These are phyloP conservation scores for Cavia aperea DNA, from an alignment of 2,113 vertebrate species.

Conservation along the genomic window DNA sequence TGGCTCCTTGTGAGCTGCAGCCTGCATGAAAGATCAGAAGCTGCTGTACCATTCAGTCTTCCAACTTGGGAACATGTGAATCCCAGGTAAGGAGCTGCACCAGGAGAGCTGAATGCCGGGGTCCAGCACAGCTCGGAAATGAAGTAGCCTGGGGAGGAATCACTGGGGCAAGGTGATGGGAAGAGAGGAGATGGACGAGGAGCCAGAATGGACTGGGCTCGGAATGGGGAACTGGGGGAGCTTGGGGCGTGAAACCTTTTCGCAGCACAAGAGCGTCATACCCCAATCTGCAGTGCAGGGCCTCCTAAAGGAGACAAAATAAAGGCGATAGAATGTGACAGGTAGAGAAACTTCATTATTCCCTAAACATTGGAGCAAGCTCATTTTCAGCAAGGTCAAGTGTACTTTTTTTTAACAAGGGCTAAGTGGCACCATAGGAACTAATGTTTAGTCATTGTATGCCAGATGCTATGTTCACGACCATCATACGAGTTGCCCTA, in stretches of 20 bases:
- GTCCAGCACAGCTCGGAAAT: not conserved
- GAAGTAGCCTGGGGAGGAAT: not conserved
- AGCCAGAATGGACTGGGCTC: not conserved
- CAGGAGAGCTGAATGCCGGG: rapidly evolving
- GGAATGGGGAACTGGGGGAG: not conserved
- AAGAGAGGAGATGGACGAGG: not conserved
- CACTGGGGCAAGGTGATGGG: not conserved
- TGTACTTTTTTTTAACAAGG: not conserved
- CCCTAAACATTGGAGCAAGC: not conserved
- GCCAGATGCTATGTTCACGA: not conserved
- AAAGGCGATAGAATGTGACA: not conserved
- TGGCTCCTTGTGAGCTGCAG: not conserved
- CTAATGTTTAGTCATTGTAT: not conserved
- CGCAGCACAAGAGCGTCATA: not conserved
- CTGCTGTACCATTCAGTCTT: too few species aligned
- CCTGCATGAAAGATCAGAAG: not conserved
- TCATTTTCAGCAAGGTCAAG: not conserved
- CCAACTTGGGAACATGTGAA: rapidly evolving
- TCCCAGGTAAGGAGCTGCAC: rapidly evolving
- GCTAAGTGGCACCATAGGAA: not conserved
- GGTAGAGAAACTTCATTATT: not conserved
- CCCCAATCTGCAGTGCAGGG: rapidly evolving
- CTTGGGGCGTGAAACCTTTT: not conserved
- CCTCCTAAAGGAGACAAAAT: not conserved
- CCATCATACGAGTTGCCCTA: not conserved